These are phyloP conservation scores for Hylaeus volcanicus DNA, from an alignment of 1,140 invertebrate species.

Conservation along the genomic window DNA sequence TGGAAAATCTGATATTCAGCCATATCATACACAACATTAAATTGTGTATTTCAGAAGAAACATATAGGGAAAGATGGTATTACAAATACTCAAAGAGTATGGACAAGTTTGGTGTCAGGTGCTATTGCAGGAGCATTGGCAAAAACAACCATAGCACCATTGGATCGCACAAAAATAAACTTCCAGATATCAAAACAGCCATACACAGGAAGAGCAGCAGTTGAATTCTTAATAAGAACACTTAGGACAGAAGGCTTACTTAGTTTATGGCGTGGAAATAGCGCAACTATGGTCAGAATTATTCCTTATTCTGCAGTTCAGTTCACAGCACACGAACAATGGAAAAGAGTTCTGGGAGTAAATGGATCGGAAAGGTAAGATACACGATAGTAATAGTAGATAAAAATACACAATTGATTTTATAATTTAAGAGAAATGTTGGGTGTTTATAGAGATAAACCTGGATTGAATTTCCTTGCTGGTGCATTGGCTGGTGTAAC, in stretches of 20 bases:
- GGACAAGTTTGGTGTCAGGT: conserved; percentile 89
- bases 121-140: conserved; percentile 96
- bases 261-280: conserved; percentile 97
- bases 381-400: not conserved
- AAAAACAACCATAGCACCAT: conserved; percentile 97
- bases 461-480: conserved; percentile 86
- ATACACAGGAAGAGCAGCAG: conserved; percentile 90
- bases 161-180: conserved; percentile 99
- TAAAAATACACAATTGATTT: not conserved
- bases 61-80: conserved; percentile 57
- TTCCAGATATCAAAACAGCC: conserved; percentile 93
- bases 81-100: conserved; percentile 81
- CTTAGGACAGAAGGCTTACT: conserved; percentile 88
- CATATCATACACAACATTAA: conserved; percentile 31
- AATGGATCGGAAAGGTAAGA: conserved; percentile 85
- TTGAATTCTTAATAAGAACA: conserved; percentile 88
- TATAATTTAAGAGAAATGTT: not conserved
- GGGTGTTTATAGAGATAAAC: conserved; percentile 36
- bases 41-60: conserved; percentile 43
- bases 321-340: conserved; percentile 98
- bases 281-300: conserved; percentile 98
- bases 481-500: conserved; percentile 97
- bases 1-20: conserved; percentile 25
- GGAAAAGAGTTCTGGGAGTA: conserved; percentile 90
- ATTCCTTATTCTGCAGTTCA: conserved; percentile 98